Percentiles rank a stretch among this genome's conserved stretches.
Evolutionary conservation across 2,888 invertebrate genomes (phyloP).

Genomic region (Eristalis pertinax): DNA sequence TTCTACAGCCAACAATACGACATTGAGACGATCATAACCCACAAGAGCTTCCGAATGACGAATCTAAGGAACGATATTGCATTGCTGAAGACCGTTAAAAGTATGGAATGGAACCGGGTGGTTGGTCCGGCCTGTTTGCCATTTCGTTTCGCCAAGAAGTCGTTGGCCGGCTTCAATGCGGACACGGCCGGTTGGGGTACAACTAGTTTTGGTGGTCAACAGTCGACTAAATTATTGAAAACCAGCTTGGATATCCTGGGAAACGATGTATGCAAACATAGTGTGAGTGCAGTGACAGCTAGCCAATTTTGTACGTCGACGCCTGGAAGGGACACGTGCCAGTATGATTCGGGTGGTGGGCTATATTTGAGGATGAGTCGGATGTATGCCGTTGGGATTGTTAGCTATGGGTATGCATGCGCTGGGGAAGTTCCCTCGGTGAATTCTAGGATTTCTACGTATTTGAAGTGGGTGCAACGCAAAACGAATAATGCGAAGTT

Average conservation of each 20-base stretch:
- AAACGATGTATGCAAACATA: constrained; percentile 79
- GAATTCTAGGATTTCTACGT: constrained; percentile 84
- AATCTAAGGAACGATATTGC: constrained; percentile 83
- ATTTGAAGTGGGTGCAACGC: constrained; percentile 83
- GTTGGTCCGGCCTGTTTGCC: constrained; percentile 86
- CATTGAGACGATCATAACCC: constrained; percentile 79
- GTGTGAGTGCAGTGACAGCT: constrained; percentile 73
- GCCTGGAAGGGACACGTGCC: constrained; percentile 83
- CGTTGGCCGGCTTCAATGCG: constrained; percentile 80
- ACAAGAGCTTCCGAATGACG: constrained; percentile 79
- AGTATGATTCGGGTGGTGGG: constrained; percentile 84
- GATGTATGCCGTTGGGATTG: constrained; percentile 82
- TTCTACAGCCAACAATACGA: constrained; percentile 81
- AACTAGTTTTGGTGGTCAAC: constrained; percentile 82
- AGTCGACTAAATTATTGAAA: constrained; percentile 82
- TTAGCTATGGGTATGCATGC: constrained; percentile 84
- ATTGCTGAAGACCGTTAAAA: constrained; percentile 80
- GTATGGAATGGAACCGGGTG: constrained; percentile 82
- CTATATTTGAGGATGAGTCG: constrained; percentile 81
- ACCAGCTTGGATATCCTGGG: constrained; percentile 82
- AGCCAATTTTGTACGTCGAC: constrained; percentile 82
- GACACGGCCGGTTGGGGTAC: constrained; percentile 84
- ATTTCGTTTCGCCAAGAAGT: constrained; percentile 73
- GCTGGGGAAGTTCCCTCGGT: constrained; percentile 82
- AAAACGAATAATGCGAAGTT: constrained; percentile 79